phyloP scores from a whole-genome alignment of 2,113 vertebrate species.

The Clarias batrachus region DNA sequence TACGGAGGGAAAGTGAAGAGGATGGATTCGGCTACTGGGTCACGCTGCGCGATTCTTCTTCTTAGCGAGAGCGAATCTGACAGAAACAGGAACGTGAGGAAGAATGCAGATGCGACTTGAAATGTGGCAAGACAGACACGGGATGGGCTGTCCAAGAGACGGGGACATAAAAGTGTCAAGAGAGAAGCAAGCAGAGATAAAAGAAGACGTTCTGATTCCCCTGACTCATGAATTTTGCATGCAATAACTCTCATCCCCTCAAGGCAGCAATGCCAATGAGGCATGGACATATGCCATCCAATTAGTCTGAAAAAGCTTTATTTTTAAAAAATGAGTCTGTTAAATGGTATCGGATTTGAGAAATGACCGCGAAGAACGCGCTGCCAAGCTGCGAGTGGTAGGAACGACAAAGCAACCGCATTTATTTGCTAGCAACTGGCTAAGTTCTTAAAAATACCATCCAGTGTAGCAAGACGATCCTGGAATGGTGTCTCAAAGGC shows the following conservation, averaged over 20 bases:
- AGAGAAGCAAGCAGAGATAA: neutral
- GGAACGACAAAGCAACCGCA: neutral
- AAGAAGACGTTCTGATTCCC: slow-evolving; percentile 58
- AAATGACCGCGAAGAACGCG: neutral
- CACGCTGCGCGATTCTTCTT: slow-evolving; percentile 18
- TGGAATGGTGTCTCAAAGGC: neutral
- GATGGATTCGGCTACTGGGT: slow-evolving; percentile 59
- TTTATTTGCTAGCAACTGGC: slow-evolving; percentile 3
- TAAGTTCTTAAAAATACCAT: slow-evolving; percentile 4
- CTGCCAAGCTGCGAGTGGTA: neutral
- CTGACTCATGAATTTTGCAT: slow-evolving; percentile 53
- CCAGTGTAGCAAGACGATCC: neutral
- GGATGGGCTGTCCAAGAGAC: neutral
- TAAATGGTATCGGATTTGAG: slow-evolving; percentile 12
- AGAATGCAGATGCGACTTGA: neutral
- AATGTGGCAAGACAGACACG: neutral
- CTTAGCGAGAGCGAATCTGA: neutral
- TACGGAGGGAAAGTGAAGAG: slow-evolving; percentile 6
- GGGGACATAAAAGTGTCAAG: slow-evolving; percentile 15
- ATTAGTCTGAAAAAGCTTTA: slow-evolving; percentile 33
- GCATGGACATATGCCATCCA: slow-evolving; percentile 50
- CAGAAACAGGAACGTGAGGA: neutral
- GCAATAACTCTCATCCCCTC: slow-evolving; percentile 57
- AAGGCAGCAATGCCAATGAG: neutral
- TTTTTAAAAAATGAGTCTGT: slow-evolving; percentile 23